Conservation (phyloP, 2,888 invertebrate species). For the Tortrix viridana region DNA sequence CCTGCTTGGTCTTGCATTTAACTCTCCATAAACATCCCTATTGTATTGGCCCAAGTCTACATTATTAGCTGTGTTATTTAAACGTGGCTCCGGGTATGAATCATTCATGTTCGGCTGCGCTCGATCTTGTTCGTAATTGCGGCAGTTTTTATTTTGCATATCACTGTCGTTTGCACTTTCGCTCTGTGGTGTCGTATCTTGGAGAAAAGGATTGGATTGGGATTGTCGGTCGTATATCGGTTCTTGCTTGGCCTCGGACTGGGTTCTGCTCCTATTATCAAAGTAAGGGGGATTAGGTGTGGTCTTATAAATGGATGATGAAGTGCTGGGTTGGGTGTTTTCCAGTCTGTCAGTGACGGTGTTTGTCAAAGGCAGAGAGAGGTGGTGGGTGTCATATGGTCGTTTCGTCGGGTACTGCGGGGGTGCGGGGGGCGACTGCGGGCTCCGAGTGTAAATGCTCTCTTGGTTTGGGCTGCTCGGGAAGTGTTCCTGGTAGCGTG, state of each 20-base stretch:
- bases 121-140: slow-evolving; percentile 52
- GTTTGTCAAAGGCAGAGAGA: slow-evolving; percentile 76
- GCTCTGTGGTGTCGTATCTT: slow-evolving; percentile 59
- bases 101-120: slow-evolving; percentile 54
- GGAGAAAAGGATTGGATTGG: slow-evolving; percentile 72
- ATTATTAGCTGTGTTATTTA: slow-evolving; percentile 50
- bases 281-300: slow-evolving; percentile 80
- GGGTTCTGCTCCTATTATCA: slow-evolving; percentile 72
- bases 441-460: slow-evolving; percentile 80
- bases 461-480: slow-evolving; percentile 73
- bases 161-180: slow-evolving; percentile 56
- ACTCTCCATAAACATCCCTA: slow-evolving; percentile 70
- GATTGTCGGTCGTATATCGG: slow-evolving; percentile 66
- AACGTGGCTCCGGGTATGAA: slow-evolving; percentile 53
- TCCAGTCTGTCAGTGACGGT: slow-evolving; percentile 71
- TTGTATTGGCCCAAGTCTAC: slow-evolving; percentile 57
- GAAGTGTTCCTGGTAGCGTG: slow-evolving; percentile 72
- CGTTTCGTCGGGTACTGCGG: slow-evolving; percentile 69
- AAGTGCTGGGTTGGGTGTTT: slow-evolving; percentile 65
- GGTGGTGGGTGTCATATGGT: slow-evolving; percentile 75
- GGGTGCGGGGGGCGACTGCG: slow-evolving; percentile 72
- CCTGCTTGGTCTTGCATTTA: slow-evolving; percentile 58
- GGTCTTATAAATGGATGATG: slow-evolving; percentile 67
- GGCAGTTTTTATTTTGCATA: slow-evolving; percentile 50
- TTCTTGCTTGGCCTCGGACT: slow-evolving; percentile 60